Base-by-base conservation (phyloP, 2,888 invertebrate species). In the Polydrusus cervinus region DNA sequence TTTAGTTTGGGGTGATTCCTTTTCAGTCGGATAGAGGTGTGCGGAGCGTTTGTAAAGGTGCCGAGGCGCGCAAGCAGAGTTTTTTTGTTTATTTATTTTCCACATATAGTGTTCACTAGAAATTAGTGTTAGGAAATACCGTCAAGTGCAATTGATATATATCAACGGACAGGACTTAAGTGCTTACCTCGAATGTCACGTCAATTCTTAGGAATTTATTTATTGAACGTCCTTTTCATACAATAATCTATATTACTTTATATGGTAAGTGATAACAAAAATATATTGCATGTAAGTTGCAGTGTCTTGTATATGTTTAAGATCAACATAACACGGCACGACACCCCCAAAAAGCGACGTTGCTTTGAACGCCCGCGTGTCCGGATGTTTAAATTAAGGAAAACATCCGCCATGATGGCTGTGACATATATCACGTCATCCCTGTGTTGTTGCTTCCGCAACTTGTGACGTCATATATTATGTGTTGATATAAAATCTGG, bases 361-460 rank as follows among this genome's bases (percentile, higher is more conserved):
- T 53, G 49, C 16, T 65, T 49, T 49, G 11, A 51, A 30, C 20
- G 43, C 49, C 34, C 18, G 18, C 14, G 3, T 11, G 78, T 78
- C 83, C 83, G 82, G 84, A 84, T 84, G 84, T 84, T 84, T 83
- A 80, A 79, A 79, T 81, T 78, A 78, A 73, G 79, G 81, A 82
- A 82, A 83, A 83, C 84, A 86, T 87, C 87, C 87, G 87, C 87
- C 87, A 87, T 87, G 85, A 85, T 86, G 86, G 83, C 80, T 82
- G 82, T 86, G 85, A 84, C 86, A 87, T 86, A 87, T 86, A 85
- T 86, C 86, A 86, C 86, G 86, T 86, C 86, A 86, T 85, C 85
- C 85, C 80, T 75, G 79, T 78, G 78, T 73, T 71, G 72, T 80
- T 78, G 81, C 82, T 83, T 83, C 83, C 82, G 82, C 81, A 81